Percentiles rank a stretch among this genome's conserved stretches.
Evolutionary conservation across 2,888 invertebrate species (phyloP).

Genomic region (Xiphydria camelus): DNA sequence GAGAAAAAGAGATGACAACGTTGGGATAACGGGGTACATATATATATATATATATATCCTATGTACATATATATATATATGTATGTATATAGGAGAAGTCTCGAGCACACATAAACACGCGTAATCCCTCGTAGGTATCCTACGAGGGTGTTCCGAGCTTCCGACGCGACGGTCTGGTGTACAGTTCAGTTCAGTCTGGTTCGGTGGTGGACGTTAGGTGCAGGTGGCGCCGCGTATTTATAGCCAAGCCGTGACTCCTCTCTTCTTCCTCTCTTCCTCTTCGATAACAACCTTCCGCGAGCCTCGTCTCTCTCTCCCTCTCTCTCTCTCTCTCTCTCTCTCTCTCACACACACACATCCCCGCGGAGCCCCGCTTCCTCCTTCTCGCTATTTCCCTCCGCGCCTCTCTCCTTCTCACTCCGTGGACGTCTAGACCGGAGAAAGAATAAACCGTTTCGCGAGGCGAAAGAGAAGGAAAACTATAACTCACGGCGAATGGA

Average conservation of each 20-base stretch:
- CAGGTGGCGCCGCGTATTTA: conserved; percentile 52
- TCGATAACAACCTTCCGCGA: conserved; percentile 17
- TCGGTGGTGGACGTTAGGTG: conserved; percentile 49
- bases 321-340: conserved; percentile 5
- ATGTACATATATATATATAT: too few relatives aligned
- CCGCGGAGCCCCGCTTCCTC: too few relatives aligned
- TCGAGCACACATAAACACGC: background rate
- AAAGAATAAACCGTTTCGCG: too few relatives aligned
- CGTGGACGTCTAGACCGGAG: too few relatives aligned
- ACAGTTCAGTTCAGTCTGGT: conserved; percentile 41
- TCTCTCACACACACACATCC: too few relatives aligned
- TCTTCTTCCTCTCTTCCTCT: conserved; percentile 35
- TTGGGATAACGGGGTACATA: too few relatives aligned
- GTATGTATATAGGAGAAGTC: background rate
- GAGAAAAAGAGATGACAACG: too few relatives aligned
- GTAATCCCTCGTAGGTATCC: background rate
- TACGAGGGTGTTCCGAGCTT: conserved; percentile 2
- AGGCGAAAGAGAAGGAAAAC: too few relatives aligned
- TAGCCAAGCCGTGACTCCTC: conserved; percentile 51
- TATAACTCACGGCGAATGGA: too few relatives aligned
- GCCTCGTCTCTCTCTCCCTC: conserved; percentile 6
- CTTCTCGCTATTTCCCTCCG: too few relatives aligned
- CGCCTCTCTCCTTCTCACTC: too few relatives aligned
- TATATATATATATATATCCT: too few relatives aligned
- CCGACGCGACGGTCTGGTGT: conserved; percentile 6